These are phyloP conservation scores for Myotis daubentonii DNA, from an alignment of 2,797 vertebrate genomes.

Conservation along the genomic window DNA sequence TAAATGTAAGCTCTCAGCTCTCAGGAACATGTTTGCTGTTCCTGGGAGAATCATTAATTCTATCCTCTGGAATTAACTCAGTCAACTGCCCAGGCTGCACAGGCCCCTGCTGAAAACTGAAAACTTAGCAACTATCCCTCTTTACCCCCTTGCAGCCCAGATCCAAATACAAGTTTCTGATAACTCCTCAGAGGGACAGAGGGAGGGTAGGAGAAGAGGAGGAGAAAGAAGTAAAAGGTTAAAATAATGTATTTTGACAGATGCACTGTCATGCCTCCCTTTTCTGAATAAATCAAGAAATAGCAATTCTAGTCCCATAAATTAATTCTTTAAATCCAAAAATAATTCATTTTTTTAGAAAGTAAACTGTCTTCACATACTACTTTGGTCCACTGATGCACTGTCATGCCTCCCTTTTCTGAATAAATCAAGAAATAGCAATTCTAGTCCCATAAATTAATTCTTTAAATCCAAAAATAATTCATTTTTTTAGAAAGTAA, in stretches of 20 bases:
- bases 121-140: no score
- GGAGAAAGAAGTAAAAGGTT: neutral
- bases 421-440: neutral
- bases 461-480: neutral
- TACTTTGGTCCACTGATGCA: neutral
- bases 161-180: neutral
- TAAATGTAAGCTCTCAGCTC: neutral
- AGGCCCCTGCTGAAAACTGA: neutral
- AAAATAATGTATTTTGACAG: no score
- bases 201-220: rapidly evolving
- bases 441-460: no score
- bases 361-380: neutral
- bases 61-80: neutral
- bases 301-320: no score
- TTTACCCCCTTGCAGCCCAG: neutral
- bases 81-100: neutral
- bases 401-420: rapidly evolving
- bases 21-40: neutral
- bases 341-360: neutral
- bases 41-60: neutral
- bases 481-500: neutral
- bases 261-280: rapidly evolving
- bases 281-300: neutral
- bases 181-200: neutral
- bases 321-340: neutral